Percentiles rank a stretch among this genome's conserved stretches.
These are phyloP conservation scores for Pogonomyrmex barbatus DNA, from an alignment of 1,140 invertebrate species.

Conservation along the genomic window DNA sequence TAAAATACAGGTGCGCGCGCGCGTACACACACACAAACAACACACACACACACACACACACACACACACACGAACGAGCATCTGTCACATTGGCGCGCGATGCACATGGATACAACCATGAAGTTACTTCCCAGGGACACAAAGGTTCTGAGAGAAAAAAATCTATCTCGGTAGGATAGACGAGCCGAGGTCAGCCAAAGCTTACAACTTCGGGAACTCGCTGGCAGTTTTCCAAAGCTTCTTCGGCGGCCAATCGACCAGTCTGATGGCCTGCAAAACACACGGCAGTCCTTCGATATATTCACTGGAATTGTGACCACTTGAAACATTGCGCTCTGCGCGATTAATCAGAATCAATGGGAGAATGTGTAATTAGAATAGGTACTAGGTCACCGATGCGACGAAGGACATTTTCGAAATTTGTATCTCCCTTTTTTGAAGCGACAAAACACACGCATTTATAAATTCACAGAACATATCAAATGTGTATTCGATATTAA, in stretches of 20 bases:
- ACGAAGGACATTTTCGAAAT: background rate
- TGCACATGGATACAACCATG: slow-evolving; percentile 28
- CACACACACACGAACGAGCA: background rate
- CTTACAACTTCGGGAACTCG: slow-evolving; percentile 55
- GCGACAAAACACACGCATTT: background rate
- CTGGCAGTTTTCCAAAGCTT: slow-evolving; percentile 68
- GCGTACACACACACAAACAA: no score
- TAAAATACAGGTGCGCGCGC: slow-evolving; percentile 34
- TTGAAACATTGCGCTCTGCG: slow-evolving; percentile 13
- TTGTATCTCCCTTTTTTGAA: background rate
- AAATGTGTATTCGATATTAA: slow-evolving; percentile 24
- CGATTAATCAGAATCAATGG: slow-evolving; percentile 29
- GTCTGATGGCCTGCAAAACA: slow-evolving; percentile 70
- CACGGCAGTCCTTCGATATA: slow-evolving; percentile 43
- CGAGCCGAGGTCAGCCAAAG: slow-evolving; percentile 70
- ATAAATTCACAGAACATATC: background rate
- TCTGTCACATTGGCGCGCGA: slow-evolving; percentile 51
- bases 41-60: no score
- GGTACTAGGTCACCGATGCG: background rate
- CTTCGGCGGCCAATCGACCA: slow-evolving; percentile 64
- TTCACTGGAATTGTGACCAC: slow-evolving; percentile 23
- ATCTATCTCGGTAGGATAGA: slow-evolving; percentile 67
- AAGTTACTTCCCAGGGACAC: slow-evolving; percentile 43
- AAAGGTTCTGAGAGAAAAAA: slow-evolving; percentile 60
- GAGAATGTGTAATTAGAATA: background rate